Evolutionary conservation across 2,888 invertebrate species (phyloP).

Genomic region (Phaedon cochleariae): DNA sequence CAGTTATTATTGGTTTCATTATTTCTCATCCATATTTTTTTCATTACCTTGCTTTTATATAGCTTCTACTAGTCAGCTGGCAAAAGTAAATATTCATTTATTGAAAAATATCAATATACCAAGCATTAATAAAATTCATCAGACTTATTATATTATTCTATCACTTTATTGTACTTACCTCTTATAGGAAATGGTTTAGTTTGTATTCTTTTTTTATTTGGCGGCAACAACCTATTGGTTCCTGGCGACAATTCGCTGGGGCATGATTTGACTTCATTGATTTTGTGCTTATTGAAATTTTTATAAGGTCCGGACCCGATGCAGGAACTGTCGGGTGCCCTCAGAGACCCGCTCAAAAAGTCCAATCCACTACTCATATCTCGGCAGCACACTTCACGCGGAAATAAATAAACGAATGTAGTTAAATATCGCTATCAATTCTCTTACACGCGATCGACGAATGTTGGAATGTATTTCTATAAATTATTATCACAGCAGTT

Average conservation of each 20-base stretch:
- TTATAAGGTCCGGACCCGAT: conserved; percentile 45
- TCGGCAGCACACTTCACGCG: not conserved
- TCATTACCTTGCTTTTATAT: no score
- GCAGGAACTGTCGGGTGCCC: conserved; percentile 57
- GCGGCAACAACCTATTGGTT: conserved; percentile 75
- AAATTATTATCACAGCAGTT: not conserved
- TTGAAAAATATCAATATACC: no score
- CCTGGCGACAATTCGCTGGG: conserved; percentile 78
- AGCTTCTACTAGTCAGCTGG: no score
- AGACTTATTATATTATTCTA: no score
- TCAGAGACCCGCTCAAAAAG: conserved; percentile 58
- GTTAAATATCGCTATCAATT: not conserved
- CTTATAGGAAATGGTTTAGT: conserved; percentile 89
- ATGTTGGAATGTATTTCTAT: not conserved
- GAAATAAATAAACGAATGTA: conserved; percentile 10
- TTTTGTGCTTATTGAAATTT: conserved; percentile 50
- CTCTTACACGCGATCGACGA: not conserved
- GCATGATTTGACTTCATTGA: conserved; percentile 61
- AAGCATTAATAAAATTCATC: no score
- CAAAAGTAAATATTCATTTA: no score
- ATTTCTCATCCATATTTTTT: not conserved
- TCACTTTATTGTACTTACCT: conserved; percentile 74
- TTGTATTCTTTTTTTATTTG: conserved; percentile 85
- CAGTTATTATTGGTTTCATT: not conserved
- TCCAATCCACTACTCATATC: conserved; percentile 58